Evolutionary conservation across 2,113 vertebrate genomes (phyloP).

Genomic region (Nothocercus julius): DNA sequence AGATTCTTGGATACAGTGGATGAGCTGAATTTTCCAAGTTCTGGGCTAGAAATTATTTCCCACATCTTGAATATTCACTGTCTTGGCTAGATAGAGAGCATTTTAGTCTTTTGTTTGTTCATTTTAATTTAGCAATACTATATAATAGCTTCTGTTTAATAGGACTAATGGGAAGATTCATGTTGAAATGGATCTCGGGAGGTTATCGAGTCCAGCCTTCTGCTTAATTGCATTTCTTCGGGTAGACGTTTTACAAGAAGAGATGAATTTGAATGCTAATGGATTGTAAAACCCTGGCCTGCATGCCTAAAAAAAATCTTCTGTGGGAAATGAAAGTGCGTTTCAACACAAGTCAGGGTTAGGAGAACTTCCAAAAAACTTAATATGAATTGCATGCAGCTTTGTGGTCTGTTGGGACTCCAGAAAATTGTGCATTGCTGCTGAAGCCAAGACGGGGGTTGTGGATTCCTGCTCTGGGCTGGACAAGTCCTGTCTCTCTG

Average conservation of each 20-base stretch:
- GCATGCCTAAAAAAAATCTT: neutral
- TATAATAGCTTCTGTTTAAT: neutral
- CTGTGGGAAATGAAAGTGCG: neutral
- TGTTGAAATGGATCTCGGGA: neutral
- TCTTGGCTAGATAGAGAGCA: neutral
- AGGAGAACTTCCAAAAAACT: neutral
- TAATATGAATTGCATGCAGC: neutral
- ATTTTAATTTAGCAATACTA: neutral
- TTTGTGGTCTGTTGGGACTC: neutral
- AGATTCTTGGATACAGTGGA: neutral
- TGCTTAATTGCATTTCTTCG: neutral
- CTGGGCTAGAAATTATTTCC: neutral
- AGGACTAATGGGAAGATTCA: neutral
- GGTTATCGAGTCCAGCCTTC: neutral
- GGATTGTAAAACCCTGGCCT: neutral
- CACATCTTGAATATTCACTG: neutral
- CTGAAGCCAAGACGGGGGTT: no score
- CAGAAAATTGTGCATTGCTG: neutral
- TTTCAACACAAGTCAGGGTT: neutral
- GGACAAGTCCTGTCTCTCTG: neutral
- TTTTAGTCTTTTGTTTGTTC: neutral
- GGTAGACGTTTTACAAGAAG: neutral
- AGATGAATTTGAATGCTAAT: neutral
- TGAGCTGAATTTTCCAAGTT: neutral
- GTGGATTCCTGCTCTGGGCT: neutral